Percentiles rank a stretch among this genome's conserved stretches.
Evolutionary conservation across 2,888 invertebrate genomes (phyloP).

Genomic region (Drosophila pseudotalamancana): DNA sequence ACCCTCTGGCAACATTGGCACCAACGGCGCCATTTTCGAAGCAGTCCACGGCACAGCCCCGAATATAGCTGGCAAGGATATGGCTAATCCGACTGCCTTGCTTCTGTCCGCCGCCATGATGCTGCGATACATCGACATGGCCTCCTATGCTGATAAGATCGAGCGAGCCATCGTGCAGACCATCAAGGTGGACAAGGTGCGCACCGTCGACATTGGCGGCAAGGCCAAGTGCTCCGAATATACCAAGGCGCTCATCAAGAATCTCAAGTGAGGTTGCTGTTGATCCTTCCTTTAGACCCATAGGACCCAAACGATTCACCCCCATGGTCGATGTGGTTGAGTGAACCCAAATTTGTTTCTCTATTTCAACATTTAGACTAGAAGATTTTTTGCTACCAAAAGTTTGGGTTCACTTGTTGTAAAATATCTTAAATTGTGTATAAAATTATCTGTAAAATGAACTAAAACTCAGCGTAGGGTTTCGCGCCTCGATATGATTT

Average conservation of each 20-base stretch:
- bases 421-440: no score
- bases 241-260: conserved; percentile 87
- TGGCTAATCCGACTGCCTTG: conserved; percentile 99
- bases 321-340: no score
- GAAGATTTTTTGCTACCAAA: no score
- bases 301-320: no score
- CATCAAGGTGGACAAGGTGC: conserved; percentile 91
- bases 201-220: conserved; percentile 98
- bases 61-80: conserved; percentile 97
- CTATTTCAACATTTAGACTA: no score
- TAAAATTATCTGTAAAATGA: no score
- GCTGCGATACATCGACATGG: conserved; percentile 94
- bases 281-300: no score
- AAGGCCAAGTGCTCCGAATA: conserved; percentile 97
- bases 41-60: conserved; percentile 99
- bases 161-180: conserved; percentile 92
- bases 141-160: conserved; percentile 90
- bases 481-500: no score
- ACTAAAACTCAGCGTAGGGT: no score
- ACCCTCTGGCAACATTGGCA: conserved; percentile 98
- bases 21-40: conserved; percentile 98
- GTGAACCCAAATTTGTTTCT: no score
- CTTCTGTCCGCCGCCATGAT: conserved; percentile 98
- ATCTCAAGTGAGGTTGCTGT: conserved; percentile 32
- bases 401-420: no score